A percentile compares a stretch with the other conserved stretches of the same genome.
phyloP scores from a whole-genome alignment of 2,797 vertebrate species.

The Streptopelia turtur region DNA sequence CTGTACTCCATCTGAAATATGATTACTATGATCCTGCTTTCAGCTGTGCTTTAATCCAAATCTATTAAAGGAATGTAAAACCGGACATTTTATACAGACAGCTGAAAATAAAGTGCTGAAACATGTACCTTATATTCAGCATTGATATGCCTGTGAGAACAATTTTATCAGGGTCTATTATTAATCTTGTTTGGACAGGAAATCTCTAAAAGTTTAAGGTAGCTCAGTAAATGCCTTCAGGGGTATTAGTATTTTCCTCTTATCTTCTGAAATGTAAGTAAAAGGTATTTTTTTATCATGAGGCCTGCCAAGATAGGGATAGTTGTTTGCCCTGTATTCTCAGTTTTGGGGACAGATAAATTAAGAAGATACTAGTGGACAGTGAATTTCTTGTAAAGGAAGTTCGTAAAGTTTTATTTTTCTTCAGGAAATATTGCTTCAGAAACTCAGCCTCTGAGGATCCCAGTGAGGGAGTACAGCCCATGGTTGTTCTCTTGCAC shows the following conservation, averaged over 20 bases:
- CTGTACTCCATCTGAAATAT: conserved; percentile 20
- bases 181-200: conserved; percentile 18
- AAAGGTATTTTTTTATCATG: conserved; percentile 7
- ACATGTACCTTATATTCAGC: background rate
- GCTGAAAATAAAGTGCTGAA: background rate
- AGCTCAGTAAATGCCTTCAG: background rate
- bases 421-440: background rate
- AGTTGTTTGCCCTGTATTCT: background rate
- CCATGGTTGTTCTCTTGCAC: fast-evolving
- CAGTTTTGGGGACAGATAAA: background rate
- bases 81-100: background rate
- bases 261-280: conserved; percentile 40
- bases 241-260: conserved; percentile 20
- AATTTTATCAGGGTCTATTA: conserved; percentile 15
- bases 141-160: background rate
- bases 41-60: conserved; percentile 23
- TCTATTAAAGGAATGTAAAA: conserved; percentile 34
- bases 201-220: background rate
- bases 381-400: background rate
- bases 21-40: background rate
- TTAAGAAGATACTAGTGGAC: background rate
- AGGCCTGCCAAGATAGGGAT: background rate
- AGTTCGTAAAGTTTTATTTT: background rate
- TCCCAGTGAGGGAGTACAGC: background rate
- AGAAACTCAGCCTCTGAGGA: background rate